These are phyloP conservation scores for Butorides virescens DNA, from an alignment of 2,113 vertebrate genomes.

Conservation along the genomic window DNA sequence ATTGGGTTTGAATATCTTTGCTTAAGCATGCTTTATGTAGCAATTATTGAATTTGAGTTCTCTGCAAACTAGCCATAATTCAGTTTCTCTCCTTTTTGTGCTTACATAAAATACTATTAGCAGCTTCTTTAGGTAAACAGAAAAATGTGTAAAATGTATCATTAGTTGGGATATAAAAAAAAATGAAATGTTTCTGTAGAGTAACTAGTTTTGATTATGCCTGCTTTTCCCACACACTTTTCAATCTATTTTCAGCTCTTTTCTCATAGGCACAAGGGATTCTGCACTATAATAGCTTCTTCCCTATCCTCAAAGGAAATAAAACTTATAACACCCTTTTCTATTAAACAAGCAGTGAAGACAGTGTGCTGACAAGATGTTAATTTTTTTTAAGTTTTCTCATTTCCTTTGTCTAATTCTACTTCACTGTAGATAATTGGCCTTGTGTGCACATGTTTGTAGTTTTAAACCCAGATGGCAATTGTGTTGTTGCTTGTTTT, in stretches of 20 bases:
- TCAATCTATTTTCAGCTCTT: conserved; percentile 37
- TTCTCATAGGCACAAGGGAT: conserved; percentile 5
- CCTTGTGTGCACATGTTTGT: not conserved
- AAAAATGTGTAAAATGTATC: not conserved
- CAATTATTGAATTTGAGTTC: not conserved
- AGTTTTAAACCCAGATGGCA: not conserved
- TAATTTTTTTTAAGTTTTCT: conserved; percentile 13
- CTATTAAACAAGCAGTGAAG: not conserved
- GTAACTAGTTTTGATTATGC: not conserved
- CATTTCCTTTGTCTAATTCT: conserved; percentile 14
- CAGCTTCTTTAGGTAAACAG: conserved; percentile 15
- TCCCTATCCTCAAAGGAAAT: conserved; percentile 13
- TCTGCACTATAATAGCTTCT: conserved; percentile 28
- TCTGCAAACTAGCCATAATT: not conserved
- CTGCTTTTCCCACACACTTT: not conserved
- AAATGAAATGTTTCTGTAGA: not conserved
- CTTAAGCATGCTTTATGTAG: not conserved
- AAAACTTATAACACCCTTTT: conserved; percentile 34
- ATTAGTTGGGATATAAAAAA: not conserved
- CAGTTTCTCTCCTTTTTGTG: not conserved
- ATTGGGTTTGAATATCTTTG: not conserved
- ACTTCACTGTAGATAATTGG: not conserved
- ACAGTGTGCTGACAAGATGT: not conserved
- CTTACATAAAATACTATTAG: not conserved
- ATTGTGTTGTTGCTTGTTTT: not conserved